Conservation (phyloP, 2,888 invertebrate species). For the Brenthis daphne region DNA sequence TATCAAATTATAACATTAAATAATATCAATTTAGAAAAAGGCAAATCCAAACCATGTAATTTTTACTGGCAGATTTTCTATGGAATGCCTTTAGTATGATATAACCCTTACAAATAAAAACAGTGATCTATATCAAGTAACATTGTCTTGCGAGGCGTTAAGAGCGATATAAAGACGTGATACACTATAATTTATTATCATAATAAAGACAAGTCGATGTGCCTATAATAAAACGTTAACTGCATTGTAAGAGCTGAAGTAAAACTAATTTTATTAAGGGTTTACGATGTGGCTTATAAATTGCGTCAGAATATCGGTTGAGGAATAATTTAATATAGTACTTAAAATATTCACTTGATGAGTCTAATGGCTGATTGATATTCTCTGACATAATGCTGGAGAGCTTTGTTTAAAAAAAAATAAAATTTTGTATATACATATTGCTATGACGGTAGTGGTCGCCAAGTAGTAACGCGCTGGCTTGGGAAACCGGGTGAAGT, state of each 20-base stretch:
- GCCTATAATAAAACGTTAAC: conserved; percentile 41
- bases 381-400: too few species aligned
- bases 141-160: conserved; percentile 41
- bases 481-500: too few species aligned
- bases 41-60: too few species aligned
- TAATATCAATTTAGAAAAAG: too few species aligned
- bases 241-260: conserved; percentile 36
- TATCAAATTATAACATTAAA: too few species aligned
- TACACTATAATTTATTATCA: conserved; percentile 41
- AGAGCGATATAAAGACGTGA: conserved; percentile 39
- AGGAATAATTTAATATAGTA: conserved; percentile 5
- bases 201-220: conserved; percentile 39
- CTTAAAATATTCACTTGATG: neutral
- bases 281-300: conserved; percentile 31
- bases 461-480: too few species aligned
- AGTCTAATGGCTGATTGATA: neutral
- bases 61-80: too few species aligned
- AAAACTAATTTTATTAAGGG: conserved; percentile 40
- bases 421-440: too few species aligned
- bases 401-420: too few species aligned
- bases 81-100: neutral
- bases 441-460: too few species aligned
- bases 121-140: conserved; percentile 20
- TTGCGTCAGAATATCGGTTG: conserved; percentile 14
- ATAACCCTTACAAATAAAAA: conserved; percentile 24